Base-by-base conservation (phyloP, 2,797 vertebrate genomes). In the Spondyliosoma cantharus region DNA sequence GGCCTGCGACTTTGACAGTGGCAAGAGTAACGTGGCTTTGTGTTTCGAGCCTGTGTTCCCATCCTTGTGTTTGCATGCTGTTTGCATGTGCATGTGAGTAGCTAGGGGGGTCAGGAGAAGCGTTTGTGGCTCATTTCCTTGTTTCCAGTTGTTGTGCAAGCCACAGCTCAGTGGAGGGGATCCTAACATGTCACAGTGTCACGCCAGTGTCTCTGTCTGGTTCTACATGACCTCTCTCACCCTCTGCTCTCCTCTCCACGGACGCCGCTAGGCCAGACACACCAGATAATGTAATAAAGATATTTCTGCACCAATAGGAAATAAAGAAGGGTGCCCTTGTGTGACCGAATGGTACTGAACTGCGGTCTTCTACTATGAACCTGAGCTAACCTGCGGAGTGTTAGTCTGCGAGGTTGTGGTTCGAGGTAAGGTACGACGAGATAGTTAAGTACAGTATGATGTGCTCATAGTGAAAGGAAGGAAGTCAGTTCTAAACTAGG, bases 111-210 rank as follows among this genome's bases (percentile, higher is more conserved):
- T 88, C 84, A 89, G 86, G 62, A 83, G 90, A 32, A 90, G 86
- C 73, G 69, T 93, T 92, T 92, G 93, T 90, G 91, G 90, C 91
- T 92, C 92, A 92, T 92, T 90, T 95, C 95, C 94, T 96, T 94
- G 96, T 96, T 96, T 95, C 94, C 92, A 93, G 94, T 94, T 95
- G 94, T 96, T 93, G 95, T 95, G 92, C 95, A 93, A 92, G 95
- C 95, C 95, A 93, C 95, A 95, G 96, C 91, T 95, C 90, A 82
- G 91, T 94, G 96, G 96, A 97, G 96, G 95, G 96, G 90, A 95
- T 94, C 95, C 93, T 90, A 95, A 96, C 95, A 95, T 95, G 94
- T 87, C 92, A 92, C 88, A 92, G 92, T 94, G 93, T 93, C 93
- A 94, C 76, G 77, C 85, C 89, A 77, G 93, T 93, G 93, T 94